Evolutionary conservation across 2,113 vertebrate genomes (phyloP).

Genomic region (Setophaga petechia): DNA sequence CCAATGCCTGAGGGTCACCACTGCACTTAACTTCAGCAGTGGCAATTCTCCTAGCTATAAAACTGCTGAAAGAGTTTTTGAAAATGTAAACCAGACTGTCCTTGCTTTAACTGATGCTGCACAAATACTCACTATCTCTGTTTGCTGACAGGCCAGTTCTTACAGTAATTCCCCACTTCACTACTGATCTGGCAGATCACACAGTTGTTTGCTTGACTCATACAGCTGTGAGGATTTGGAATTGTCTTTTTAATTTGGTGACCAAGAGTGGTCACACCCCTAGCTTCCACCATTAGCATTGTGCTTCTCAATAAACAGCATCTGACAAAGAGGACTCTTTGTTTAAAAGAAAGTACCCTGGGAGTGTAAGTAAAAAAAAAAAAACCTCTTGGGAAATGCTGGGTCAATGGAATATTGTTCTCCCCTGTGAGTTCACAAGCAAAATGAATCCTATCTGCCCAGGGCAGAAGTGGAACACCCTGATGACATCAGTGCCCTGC

Average conservation of each 20-base stretch:
- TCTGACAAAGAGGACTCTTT: background rate
- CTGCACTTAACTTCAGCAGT: background rate
- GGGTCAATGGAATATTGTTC: constrained; percentile 50
- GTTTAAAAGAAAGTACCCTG: background rate
- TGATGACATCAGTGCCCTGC: background rate
- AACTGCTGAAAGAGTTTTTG: background rate
- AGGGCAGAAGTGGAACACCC: constrained; percentile 50
- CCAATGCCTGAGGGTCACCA: background rate
- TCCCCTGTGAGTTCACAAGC: constrained; percentile 1
- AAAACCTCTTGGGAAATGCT: background rate
- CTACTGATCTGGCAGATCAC: background rate
- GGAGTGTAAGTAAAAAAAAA: background rate
- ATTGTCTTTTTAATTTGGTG: background rate
- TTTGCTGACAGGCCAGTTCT: background rate
- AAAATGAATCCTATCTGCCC: background rate
- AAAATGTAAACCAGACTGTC: background rate
- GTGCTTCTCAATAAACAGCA: background rate
- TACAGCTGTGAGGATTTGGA: background rate
- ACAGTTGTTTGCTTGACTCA: background rate
- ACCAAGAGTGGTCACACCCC: background rate
- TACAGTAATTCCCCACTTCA: background rate
- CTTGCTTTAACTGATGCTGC: background rate
- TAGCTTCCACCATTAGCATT: background rate
- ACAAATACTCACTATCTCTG: background rate
- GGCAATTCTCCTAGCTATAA: background rate